Evolutionary conservation across 2,797 vertebrate species (phyloP).

Genomic region (Amblyopsis hoosieri): DNA sequence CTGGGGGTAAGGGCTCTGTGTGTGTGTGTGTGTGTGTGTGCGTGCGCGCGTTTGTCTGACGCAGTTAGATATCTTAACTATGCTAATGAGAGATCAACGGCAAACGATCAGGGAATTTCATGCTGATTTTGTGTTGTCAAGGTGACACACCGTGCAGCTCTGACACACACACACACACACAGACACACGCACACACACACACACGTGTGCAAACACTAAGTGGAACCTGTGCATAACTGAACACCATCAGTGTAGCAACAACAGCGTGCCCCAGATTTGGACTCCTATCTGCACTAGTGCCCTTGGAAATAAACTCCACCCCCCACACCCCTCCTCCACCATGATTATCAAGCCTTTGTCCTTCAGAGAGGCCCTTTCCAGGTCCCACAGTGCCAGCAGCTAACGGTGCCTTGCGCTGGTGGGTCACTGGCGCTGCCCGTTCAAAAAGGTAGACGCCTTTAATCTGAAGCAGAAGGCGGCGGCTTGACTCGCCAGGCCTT

Average conservation of each 20-base stretch:
- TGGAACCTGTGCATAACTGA: not conserved
- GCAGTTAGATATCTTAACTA: constrained; percentile 80
- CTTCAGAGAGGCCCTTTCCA: constrained; percentile 46
- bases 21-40: constrained; percentile 29
- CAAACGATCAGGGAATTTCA: constrained; percentile 78
- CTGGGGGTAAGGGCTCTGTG: constrained; percentile 67
- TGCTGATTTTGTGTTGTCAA: constrained; percentile 74
- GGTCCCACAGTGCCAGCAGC: constrained; percentile 55
- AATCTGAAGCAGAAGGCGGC: constrained; percentile 75
- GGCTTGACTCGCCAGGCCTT: constrained; percentile 76
- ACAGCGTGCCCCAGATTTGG: constrained; percentile 38
- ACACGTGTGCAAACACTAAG: constrained; percentile 40
- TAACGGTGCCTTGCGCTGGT: constrained; percentile 67
- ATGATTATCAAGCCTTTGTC: constrained; percentile 68
- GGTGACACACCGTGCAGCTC: constrained; percentile 63
- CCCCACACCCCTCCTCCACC: constrained; percentile 23
- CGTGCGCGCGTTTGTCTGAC: constrained; percentile 63
- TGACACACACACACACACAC: not conserved
- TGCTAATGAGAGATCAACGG: constrained; percentile 78
- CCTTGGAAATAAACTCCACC: constrained; percentile 66
- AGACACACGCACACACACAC: constrained; percentile 25
- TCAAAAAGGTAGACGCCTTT: constrained; percentile 71
- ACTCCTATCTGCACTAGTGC: constrained; percentile 45
- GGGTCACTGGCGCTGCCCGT: constrained; percentile 64
- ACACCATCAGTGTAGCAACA: constrained; percentile 20